These are phyloP conservation scores for Arctopsyche grandis DNA, from an alignment of 1,140 invertebrate species.

Conservation along the genomic window DNA sequence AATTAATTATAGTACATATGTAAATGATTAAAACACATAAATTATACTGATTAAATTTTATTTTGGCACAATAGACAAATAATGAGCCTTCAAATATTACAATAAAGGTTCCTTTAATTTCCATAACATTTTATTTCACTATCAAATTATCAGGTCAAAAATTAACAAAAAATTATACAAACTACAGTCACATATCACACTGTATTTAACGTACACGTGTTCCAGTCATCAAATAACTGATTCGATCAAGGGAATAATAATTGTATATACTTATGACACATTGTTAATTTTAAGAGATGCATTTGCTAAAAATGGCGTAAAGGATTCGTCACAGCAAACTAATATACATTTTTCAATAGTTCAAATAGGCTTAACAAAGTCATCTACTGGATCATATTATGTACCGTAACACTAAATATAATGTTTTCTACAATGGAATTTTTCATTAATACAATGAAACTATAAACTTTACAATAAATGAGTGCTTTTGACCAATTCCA, in stretches of 20 bases:
- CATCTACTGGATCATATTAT: slow-evolving; percentile 27
- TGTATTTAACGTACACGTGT: slow-evolving; percentile 28
- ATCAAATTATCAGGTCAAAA: slow-evolving; percentile 54
- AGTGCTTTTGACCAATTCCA: slow-evolving; percentile 50
- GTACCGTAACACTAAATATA: slow-evolving; percentile 26
- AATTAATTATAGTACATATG: too few species aligned
- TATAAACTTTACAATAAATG: slow-evolving; percentile 50
- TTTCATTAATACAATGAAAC: slow-evolving; percentile 42
- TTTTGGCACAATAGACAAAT: slow-evolving; percentile 56
- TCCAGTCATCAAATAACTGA: slow-evolving; percentile 43
- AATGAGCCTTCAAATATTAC: slow-evolving; percentile 55
- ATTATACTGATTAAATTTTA: slow-evolving; percentile 54
- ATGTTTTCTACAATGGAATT: slow-evolving; percentile 46
- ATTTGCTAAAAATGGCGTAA: slow-evolving; percentile 39
- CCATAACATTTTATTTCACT: slow-evolving; percentile 48
- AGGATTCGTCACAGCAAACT: slow-evolving; percentile 30
- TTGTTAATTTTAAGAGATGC: slow-evolving; percentile 32
- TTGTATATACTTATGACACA: slow-evolving; percentile 48
- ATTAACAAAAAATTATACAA: slow-evolving; percentile 47
- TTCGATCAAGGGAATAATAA: not conserved
- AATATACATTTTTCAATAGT: slow-evolving; percentile 41
- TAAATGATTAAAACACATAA: not conserved
- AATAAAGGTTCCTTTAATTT: slow-evolving; percentile 51
- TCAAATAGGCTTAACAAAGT: slow-evolving; percentile 37
- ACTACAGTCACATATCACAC: slow-evolving; percentile 47